Base-by-base conservation (phyloP, 2,888 invertebrate genomes). In the Slavum lentiscoides region DNA sequence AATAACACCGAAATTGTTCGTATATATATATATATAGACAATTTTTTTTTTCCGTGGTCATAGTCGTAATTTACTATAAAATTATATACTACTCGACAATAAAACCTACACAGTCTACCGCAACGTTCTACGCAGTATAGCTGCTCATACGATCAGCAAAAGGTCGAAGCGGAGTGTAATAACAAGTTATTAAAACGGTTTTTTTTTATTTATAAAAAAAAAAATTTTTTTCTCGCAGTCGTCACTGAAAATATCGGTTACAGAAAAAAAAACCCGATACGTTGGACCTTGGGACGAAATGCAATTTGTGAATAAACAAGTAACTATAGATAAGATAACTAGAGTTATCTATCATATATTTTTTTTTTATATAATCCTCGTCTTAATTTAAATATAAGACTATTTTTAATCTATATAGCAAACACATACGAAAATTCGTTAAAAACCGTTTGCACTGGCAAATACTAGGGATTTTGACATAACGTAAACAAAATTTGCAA, bases 321-420 rank as follows among this genome's bases (percentile, higher is more conserved):
- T 67, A 75, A n/a, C n/a, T n/a, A n/a, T n/a, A n/a, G 43, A 75
- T 59, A 43, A 76, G 58, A 75, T 68, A 68, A 68, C 59, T 8
- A 30, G 2, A 59, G 58, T 67, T 59, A 30, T 30, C 30, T 2
- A 30, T 30, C n/a, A 4, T 30, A 67, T 13, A 61, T n/a, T 53
- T 66, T 55, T 9, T 67, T 66, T 74, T 64, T 62, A 74, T n/a
- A 15, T 19, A 19, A 66, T 23, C 23, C 49, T 66, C 55, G 66
- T 39, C n/a, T 74, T 66, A 21, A 74, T 11, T 17, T 39, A 66
- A 21, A 23, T 4, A 30, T 4, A 30, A 30, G 30, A 30, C 30
- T 30, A 30, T 30, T 30, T 4, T 30, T 30, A 30, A 30, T 30
- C 4, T 30, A 30, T 30, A 30, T 30, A 30, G 2, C 2, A 2